Base-by-base conservation (phyloP, 2,888 invertebrate genomes). In the Epinotia ramella region DNA sequence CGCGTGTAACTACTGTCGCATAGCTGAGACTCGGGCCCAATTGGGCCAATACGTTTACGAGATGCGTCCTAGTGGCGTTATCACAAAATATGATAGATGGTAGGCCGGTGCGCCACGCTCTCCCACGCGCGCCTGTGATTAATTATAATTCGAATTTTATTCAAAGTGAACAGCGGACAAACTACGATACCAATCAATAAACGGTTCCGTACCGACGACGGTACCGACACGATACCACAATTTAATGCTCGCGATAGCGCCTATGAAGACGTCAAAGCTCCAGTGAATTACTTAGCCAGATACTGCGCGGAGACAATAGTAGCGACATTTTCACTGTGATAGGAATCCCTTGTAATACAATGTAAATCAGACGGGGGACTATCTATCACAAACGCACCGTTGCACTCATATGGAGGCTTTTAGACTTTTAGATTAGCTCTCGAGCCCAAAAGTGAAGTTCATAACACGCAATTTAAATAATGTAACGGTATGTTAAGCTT, bases 101-200 rank as follows among this genome's bases (percentile, higher is more conserved):
- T 87, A 86, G 88, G 85, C 84, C 87, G 86, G 86, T 86, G 87
- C 89, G 90, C 92, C 89, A 89, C 89, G 91, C 90, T 92, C 94
- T 93, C 94, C 94, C 94, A 94, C 94, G 94, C 93, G 87, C 87
- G 86, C 86, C 86, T 88, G 91, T 94, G 94, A 94, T 94, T 94
- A 94, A 94, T 94, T 93, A 94, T 94, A 94, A 94, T 94, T 94
- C 93, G 94, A 94, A 93, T 94, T 93, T 94, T 94, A 94, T 94
- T 94, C 94, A 94, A 94, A 94, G 94, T 90, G 93, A 92, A 93
- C 93, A 93, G 90, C 93, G 91, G 90, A 93, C 93, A 92, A 92
- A 93, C 92, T 88, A 92, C 88, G 94, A 94, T 94, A 94, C 93
- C 90, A 93, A 94, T 94, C 94, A 94, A 94, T 94, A 94, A 94